Conservation (phyloP, 2,888 invertebrate genomes). For the Tipula vernalis region DNA sequence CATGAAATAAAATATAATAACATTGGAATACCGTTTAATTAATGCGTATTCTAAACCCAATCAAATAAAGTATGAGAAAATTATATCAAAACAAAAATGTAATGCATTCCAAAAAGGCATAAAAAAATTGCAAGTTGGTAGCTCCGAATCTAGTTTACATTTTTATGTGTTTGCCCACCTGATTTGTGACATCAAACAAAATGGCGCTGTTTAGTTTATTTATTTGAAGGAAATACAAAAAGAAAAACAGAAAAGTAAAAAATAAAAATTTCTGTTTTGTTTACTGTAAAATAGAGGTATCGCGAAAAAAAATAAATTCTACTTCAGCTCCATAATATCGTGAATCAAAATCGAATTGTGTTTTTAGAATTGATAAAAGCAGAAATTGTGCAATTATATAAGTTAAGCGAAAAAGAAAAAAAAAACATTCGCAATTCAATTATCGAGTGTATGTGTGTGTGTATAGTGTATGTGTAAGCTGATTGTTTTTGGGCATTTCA, state of each 20-base stretch:
- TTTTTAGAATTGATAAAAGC: not conserved
- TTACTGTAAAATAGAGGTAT: not conserved
- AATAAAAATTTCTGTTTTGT: not conserved
- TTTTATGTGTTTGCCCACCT: conserved; percentile 4
- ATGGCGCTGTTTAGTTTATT: conserved; percentile 11
- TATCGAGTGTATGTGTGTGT: not conserved
- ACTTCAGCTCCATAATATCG: not conserved
- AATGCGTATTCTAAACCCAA: not conserved
- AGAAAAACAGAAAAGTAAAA: not conserved
- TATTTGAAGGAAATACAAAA: not conserved
- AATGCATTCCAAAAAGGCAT: not conserved
- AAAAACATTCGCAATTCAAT: not conserved
- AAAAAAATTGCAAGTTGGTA: not conserved
- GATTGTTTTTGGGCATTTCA: not conserved
- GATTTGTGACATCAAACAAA: conserved; percentile 8
- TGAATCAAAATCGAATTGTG: not conserved
- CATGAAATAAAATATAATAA: not conserved
- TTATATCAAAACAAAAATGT: not conserved
- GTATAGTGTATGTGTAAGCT: not conserved
- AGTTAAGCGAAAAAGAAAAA: not conserved
- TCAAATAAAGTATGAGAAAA: not conserved
- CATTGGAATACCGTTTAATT: not conserved
- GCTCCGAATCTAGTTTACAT: not conserved
- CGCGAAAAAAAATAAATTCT: not conserved
- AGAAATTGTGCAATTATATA: not conserved